phyloP scores from a whole-genome alignment of 2,888 invertebrate genomes.

The Heteropelma amictum region DNA sequence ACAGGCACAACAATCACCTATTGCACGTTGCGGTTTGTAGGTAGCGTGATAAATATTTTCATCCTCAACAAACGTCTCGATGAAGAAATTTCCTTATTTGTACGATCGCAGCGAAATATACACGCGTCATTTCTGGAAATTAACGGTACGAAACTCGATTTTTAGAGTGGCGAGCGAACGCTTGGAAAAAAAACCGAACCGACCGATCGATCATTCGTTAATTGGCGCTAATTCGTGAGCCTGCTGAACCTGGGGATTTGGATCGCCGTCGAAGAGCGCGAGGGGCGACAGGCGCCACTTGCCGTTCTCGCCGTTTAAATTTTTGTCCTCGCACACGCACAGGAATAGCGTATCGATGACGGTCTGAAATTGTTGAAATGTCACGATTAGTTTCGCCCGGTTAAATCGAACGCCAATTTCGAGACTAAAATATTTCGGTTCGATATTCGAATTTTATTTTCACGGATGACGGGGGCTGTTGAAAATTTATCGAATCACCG shows the following conservation, averaged over 20 bases:
- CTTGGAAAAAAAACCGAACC: neutral
- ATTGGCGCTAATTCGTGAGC: constrained; percentile 79
- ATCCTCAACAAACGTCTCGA: neutral
- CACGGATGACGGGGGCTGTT: too few species aligned
- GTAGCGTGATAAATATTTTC: neutral
- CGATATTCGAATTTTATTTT: too few species aligned
- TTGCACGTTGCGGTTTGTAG: constrained; percentile 37
- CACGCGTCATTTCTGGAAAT: too few species aligned
- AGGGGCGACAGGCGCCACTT: constrained; percentile 74
- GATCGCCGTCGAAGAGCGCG: constrained; percentile 69
- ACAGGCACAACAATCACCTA: constrained; percentile 23
- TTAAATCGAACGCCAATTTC: too few species aligned
- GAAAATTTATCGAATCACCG: too few species aligned
- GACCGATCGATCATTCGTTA: constrained; percentile 66
- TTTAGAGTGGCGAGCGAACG: neutral
- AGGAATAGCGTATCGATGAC: constrained; percentile 95
- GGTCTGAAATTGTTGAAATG: constrained; percentile 82
- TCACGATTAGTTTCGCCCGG: neutral
- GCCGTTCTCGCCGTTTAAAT: constrained; percentile 87
- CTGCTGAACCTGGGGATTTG: constrained; percentile 72
- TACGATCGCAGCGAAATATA: constrained; percentile 27
- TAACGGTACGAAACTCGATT: neutral
- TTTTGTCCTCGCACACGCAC: constrained; percentile 95
- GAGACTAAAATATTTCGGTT: neutral
- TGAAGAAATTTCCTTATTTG: constrained; percentile 32